A percentile compares a stretch with the other conserved stretches of the same genome.
These are phyloP conservation scores for Catagonus wagneri DNA, from an alignment of 2,113 vertebrate species.

Conservation along the genomic window DNA sequence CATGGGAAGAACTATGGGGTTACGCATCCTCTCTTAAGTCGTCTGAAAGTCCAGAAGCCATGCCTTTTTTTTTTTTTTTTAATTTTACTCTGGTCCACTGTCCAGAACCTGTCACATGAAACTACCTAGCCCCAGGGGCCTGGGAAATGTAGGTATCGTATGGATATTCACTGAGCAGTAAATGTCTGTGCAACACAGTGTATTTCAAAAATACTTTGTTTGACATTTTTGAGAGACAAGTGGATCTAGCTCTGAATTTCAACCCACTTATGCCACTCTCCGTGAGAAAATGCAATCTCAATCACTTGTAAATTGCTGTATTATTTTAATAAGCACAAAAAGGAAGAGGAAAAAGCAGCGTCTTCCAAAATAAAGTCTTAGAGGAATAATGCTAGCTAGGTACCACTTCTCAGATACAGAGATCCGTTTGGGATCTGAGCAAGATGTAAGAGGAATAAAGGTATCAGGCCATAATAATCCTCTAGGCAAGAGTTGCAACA, in stretches of 20 bases:
- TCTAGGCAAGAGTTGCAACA: background rate
- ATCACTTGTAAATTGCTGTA: too few relatives aligned
- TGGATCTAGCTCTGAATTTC: background rate
- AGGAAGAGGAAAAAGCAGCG: background rate
- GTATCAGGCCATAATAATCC: background rate
- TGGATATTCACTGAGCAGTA: background rate
- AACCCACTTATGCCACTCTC: too few relatives aligned
- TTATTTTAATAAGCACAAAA: background rate
- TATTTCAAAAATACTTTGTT: background rate
- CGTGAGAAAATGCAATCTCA: background rate
- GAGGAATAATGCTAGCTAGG: background rate
- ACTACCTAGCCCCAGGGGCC: background rate
- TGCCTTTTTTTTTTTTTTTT: too few relatives aligned
- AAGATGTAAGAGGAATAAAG: background rate
- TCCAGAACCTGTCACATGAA: background rate
- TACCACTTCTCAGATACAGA: constrained; percentile 42
- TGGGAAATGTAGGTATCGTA: background rate
- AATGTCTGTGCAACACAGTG: background rate
- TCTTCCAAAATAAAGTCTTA: constrained; percentile 11
- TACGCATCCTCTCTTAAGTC: too few relatives aligned
- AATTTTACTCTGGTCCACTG: too few relatives aligned
- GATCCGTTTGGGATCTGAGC: background rate
- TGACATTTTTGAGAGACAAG: background rate
- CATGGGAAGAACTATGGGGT: accelerated
- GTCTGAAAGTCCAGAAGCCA: background rate